Evolutionary conservation across 1,140 invertebrate genomes (phyloP), one percentile per base, ranked within the genome.

Genomic region (Trichogramma pretiosum): DNA sequence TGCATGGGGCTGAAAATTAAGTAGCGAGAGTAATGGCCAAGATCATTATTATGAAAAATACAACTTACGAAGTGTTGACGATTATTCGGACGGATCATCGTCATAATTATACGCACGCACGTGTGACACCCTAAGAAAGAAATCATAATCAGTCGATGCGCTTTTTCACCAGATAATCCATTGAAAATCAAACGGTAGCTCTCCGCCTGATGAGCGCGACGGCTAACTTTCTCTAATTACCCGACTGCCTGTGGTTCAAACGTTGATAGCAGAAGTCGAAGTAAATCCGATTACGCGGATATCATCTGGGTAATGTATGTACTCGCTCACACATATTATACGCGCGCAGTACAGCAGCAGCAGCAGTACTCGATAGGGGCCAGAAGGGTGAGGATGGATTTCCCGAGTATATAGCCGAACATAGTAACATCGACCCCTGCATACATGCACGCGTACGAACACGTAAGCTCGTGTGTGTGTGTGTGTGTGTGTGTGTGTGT

Each of bases 251-350:
- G 54, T 58, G 56, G 58, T 33, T 52, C 47, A 49, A 64, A 63
- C 56, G 67, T 69, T 72, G 67, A 72, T 69, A 64, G 61, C 65
- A 11, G 60, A 64, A 71, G 63, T 69, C 65, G 60, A 65, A 70
- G 67, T 66, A 71, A 70, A 72, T 70, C 64, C 63, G 67, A 72
- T 72, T 71, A 72, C 52, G 59, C 50, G 67, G 63, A 67, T 67
- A 71, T 71, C 62, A 68, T 70, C 67, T 65, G 58, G 63, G 62
- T 71, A 72, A 72, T 71, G 62, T 68, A 68, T 66, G 66, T 68
- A 64, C 61, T 59, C 55, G 53, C 57, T 55, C 55, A 58, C 60
- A 56, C n/a, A n/a, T n/a, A n/a, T n/a, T n/a, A n/a, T n/a, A n/a
- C 58, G 54, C 52, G 56, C 53, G 44, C 48, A 36, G 9, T 17